Base-by-base conservation (phyloP, 1,140 invertebrate species). In the Philopotamus ludificatus region DNA sequence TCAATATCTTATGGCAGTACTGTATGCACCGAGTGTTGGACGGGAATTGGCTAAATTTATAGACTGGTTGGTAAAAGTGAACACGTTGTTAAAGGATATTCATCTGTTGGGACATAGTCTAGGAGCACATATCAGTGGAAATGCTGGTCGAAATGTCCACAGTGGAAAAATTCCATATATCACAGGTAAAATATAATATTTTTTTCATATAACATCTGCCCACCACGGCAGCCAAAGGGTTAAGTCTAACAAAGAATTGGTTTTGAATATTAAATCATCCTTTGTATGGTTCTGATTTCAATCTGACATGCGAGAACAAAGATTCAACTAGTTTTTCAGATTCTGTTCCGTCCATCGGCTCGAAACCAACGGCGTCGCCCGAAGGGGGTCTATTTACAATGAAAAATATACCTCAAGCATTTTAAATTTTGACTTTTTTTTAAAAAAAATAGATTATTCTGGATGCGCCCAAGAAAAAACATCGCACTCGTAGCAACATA, bases 151-250 rank as follows among this genome's bases (percentile, higher is more conserved):
- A 22, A 59, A 55, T 41, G 54, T 45, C n/a, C 44, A 15, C 15
- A 51, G 57, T 21, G 55, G 47, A 57, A 49, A 28, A 15, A 47
- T 67, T 65, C 42, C 39, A 16, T 63, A 57, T 47, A 57, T 69
- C 3, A 69, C 63, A 63, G 63, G 67, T 69, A 62, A 16, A 15
- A 8, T 28, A 28, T 47, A 47, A 47, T 34, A 7, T 7, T 34
- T 34, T 12, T 34, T 73, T 71, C 0, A 23, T 21, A 1, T 72
- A 74, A 60, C 84, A 84, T 39, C 20, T 77, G 7, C 76, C 72
- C 21, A 76, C 83, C 3, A 73, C 75, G n/a, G 85, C 66, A 85
- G 83, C 65, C 75, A 86, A 20, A 85, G 85, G 9, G 84, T 81
- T 3, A 85, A 87, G 62, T 67, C 84, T 7, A 75, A 75, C 0